Base-by-base conservation (phyloP, 2,797 vertebrate species). In the Sphaeramia orbicularis region DNA sequence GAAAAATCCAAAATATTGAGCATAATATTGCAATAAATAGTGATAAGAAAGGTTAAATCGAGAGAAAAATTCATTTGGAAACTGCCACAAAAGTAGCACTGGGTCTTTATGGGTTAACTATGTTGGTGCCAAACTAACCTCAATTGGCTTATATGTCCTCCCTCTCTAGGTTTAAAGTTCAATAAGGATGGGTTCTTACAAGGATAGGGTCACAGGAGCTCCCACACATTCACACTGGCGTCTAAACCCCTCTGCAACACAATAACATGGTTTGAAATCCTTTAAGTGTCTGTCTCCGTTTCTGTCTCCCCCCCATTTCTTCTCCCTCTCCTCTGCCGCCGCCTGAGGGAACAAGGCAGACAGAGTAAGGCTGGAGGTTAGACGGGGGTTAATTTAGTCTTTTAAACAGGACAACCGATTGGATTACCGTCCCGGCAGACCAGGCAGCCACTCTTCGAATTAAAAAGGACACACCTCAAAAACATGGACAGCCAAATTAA, bases 361-460 rank as follows among this genome's bases (percentile, higher is more conserved):
- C 80, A 66, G 81, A 67, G 68, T 52, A 71, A 63, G 74, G 38
- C 70, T 77, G 76, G 71, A 85, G 85, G 89, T 85, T 81, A 81
- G 80, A 89, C 78, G 8, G 67, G 86, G 89, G 87, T 93, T 92
- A 90, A 92, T 90, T 91, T 86, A 89, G 82, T 89, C 77, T 76
- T 85, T 91, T 82, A 85, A 89, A 84, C 83, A 79, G 83, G 76
- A 84, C 80, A 63, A 81, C 50, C 71, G 63, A 92, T 89, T 86
- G 86, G 84, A 91, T 90, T 85, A 90, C 66, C 7, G 21, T 57
- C 71, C 45, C 48, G 38, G 44, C 79, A 73, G 83, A 86, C 13
- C 38, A 51, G 56, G 70, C 85, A 71, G 75, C 77, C 81, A 76
- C 72, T 84, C 73, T 78, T 52, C 35, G 81, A 86, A 88, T 84